Evolutionary conservation across 1,140 invertebrate species (phyloP).

Genomic region (Drosophila virilis): DNA sequence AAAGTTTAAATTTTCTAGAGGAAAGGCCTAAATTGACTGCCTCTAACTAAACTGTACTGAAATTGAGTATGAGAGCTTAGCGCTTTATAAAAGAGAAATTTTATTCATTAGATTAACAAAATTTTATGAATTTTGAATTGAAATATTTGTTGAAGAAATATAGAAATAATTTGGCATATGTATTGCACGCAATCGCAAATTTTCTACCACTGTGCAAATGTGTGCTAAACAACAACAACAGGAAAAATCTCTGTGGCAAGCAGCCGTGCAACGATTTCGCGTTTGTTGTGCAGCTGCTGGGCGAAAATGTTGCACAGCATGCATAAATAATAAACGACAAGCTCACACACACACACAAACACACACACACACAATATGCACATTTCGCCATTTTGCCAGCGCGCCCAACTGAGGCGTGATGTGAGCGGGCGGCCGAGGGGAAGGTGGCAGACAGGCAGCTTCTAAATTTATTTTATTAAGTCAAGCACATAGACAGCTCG

Average conservation of each 20-base stretch:
- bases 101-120: too few relatives aligned
- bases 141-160: too few relatives aligned
- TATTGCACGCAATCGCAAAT: neutral
- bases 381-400: slow-evolving; percentile 69
- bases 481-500: slow-evolving; percentile 78
- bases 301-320: slow-evolving; percentile 80
- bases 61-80: too few relatives aligned
- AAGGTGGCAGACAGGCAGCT: slow-evolving; percentile 28
- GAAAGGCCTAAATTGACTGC: too few relatives aligned
- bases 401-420: slow-evolving; percentile 67
- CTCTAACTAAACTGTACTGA: too few relatives aligned
- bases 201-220: slow-evolving; percentile 21
- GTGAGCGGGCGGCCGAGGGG: slow-evolving; percentile 1
- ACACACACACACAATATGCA: slow-evolving; percentile 63
- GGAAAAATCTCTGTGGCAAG: slow-evolving; percentile 65
- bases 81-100: too few relatives aligned
- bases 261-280: slow-evolving; percentile 64
- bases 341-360: slow-evolving; percentile 26
- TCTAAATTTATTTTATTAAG: slow-evolving; percentile 83
- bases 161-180: too few relatives aligned
- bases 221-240: slow-evolving; percentile 30
- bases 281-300: slow-evolving; percentile 79
- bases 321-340: slow-evolving; percentile 81
- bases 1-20: too few relatives aligned
- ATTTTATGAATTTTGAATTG: too few relatives aligned